A percentile compares a stretch with the other conserved stretches of the same genome.
phyloP scores from a whole-genome alignment of 2,888 invertebrate species.

The Spodoptera littoralis region DNA sequence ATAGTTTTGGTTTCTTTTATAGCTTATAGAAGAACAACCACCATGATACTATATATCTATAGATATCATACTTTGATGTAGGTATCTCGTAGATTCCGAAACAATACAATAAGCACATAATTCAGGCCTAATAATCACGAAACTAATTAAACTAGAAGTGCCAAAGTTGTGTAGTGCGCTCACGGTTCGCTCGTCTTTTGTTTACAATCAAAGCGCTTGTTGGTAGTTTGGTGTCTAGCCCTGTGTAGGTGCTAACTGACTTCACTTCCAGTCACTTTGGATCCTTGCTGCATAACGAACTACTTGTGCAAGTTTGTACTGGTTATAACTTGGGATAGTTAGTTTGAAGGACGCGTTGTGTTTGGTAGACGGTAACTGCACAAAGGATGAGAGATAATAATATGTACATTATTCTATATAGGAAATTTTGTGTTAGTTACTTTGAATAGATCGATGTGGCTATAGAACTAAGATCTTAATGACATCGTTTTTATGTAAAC shows the following conservation, averaged over 20 bases:
- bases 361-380: neutral
- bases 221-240: too few relatives aligned
- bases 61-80: too few relatives aligned
- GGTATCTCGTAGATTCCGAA: constrained; percentile 1
- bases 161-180: constrained; percentile 1
- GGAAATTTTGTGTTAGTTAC: too few relatives aligned
- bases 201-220: constrained; percentile 19
- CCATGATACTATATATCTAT: too few relatives aligned
- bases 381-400: too few relatives aligned
- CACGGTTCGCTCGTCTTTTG: constrained; percentile 27
- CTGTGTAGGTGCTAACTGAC: neutral
- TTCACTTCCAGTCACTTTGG: constrained; percentile 7
- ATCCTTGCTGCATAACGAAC: constrained; percentile 18
- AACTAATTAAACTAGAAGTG: constrained; percentile 26
- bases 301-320: constrained; percentile 13
- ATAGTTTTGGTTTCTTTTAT: too few relatives aligned
- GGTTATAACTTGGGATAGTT: constrained; percentile 1
- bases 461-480: too few relatives aligned
- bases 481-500: too few relatives aligned
- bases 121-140: neutral
- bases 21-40: too few relatives aligned
- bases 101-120: neutral
- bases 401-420: too few relatives aligned
- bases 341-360: neutral
- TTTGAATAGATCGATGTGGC: too few relatives aligned